phyloP scores from a whole-genome alignment of 2,113 vertebrate genomes.

The Malurus cyaneus region DNA sequence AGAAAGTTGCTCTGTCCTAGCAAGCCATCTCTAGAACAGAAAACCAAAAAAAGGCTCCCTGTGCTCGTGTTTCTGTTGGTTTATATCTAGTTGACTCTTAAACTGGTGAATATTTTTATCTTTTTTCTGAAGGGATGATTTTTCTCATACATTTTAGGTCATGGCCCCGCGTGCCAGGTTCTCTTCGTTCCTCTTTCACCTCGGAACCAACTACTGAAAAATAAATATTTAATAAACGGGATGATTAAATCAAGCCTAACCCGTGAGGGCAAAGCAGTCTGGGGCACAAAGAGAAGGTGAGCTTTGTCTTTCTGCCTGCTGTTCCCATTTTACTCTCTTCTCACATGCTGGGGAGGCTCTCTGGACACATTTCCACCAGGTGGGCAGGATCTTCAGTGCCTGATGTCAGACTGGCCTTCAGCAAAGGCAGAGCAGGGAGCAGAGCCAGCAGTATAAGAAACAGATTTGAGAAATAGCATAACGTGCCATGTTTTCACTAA shows the following conservation, averaged over 20 bases:
- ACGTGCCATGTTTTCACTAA: rapidly evolving
- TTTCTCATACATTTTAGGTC: not conserved
- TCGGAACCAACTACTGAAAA: not conserved
- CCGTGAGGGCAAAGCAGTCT: not conserved
- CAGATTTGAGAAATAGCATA: not conserved
- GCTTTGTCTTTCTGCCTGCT: not conserved
- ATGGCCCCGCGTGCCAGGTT: not conserved
- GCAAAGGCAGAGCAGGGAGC: not conserved
- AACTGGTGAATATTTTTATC: not conserved
- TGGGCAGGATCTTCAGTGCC: not conserved
- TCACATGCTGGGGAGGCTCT: not conserved
- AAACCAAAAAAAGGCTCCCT: not conserved
- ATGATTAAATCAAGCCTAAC: not conserved
- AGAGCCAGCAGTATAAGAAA: not conserved
- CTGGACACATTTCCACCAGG: not conserved
- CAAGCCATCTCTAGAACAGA: not conserved
- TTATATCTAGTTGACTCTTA: not conserved
- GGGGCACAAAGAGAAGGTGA: not conserved
- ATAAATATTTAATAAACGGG: not conserved
- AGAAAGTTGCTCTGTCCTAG: too few species aligned
- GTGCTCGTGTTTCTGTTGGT: not conserved
- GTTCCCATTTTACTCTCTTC: not conserved
- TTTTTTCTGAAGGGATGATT: not conserved
- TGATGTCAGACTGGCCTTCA: not conserved
- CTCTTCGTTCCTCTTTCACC: not conserved